Conservation (phyloP, 1,140 invertebrate genomes). For the Dinoponera quadriceps region DNA sequence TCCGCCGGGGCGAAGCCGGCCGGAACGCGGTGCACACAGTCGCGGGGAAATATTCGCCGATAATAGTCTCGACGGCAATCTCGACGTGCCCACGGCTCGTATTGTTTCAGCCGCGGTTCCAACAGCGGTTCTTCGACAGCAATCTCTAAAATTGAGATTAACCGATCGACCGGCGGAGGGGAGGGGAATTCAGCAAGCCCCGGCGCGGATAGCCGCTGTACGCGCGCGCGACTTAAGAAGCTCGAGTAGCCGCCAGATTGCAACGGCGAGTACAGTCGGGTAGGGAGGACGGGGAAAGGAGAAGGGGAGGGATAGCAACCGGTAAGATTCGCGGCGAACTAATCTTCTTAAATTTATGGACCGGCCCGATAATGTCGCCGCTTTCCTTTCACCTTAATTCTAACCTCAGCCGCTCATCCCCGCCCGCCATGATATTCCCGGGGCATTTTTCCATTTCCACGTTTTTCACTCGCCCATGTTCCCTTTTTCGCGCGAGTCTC, state of each 20-base stretch:
- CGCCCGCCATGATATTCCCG: conserved; percentile 62
- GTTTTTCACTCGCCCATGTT: conserved; percentile 49
- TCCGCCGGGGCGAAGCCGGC: conserved; percentile 10
- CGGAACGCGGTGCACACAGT: not conserved
- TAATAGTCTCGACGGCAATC: conserved; percentile 5
- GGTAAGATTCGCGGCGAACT: conserved; percentile 71
- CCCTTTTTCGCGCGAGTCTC: conserved; percentile 16
- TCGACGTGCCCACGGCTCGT: not conserved
- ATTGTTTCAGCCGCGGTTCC: not conserved
- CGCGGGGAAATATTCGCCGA: conserved; percentile 4
- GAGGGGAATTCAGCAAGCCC: too few species aligned
- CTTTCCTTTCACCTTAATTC: conserved; percentile 78
- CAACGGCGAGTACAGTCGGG: not conserved
- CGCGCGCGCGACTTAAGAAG: conserved; percentile 10
- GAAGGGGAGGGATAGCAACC: not conserved
- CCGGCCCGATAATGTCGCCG: conserved; percentile 78
- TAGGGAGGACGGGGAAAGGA: too few species aligned
- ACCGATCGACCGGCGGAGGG: too few species aligned
- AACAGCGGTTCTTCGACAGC: not conserved
- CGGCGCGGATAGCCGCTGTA: not conserved
- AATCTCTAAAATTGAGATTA: not conserved
- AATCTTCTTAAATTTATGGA: conserved; percentile 80
- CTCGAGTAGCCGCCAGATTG: conserved; percentile 25
- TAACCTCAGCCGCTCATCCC: conserved; percentile 68
- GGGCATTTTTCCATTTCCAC: conserved; percentile 70